Conservation (phyloP, 2,888 invertebrate species). For the Eurois occulta region DNA sequence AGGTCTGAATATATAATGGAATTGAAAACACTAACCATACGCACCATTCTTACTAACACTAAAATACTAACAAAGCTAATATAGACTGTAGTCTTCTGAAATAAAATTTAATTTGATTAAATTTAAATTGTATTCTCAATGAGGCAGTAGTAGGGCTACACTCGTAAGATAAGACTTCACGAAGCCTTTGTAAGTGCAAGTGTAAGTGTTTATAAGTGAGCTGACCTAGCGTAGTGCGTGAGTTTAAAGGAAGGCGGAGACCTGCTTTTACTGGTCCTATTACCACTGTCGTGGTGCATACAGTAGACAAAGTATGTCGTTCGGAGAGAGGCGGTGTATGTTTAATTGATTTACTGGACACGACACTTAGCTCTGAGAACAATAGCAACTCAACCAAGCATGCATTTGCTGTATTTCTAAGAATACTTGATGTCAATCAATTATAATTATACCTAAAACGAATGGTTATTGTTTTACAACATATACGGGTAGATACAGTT, state of each 20-base stretch:
- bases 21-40: not conserved
- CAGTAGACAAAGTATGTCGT: not conserved
- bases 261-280: not conserved
- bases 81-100: not conserved
- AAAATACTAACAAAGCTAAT: not conserved
- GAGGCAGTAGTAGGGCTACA: not conserved
- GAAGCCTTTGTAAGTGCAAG: not conserved
- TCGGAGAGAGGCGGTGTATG: not conserved
- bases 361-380: not conserved
- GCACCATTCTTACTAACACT: not conserved
- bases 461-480: not conserved
- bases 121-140: not conserved
- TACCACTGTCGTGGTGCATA: not conserved
- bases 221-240: not conserved
- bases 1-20: not conserved
- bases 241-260: not conserved
- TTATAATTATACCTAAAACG: not conserved
- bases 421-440: not conserved
- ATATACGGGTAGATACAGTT: not conserved
- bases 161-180: not conserved
- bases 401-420: not conserved
- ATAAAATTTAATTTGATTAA: not conserved
- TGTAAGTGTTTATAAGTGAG: not conserved
- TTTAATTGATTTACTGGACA: not conserved
- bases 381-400: not conserved